A percentile compares a stretch with the other conserved stretches of the same genome.
These are phyloP conservation scores for Paracanthobrama guichenoti DNA, from an alignment of 2,113 vertebrate genomes.

Conservation along the genomic window DNA sequence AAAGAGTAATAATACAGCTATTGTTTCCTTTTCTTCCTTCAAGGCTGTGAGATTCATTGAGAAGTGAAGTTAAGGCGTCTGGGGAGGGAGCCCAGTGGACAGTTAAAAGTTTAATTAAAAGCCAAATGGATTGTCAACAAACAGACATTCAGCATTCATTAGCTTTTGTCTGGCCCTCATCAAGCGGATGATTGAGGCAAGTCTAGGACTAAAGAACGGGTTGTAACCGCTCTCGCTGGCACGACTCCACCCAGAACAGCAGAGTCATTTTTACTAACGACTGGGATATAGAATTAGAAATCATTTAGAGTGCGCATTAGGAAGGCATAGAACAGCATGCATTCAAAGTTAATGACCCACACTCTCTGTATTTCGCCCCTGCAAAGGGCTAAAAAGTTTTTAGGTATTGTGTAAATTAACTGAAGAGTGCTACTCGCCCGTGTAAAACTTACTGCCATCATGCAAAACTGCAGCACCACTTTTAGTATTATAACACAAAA, in stretches of 20 bases:
- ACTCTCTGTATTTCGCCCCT: not conserved
- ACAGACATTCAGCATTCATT: conserved; percentile 37
- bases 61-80: not conserved
- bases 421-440: not conserved
- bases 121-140: conserved; percentile 41
- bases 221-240: not conserved
- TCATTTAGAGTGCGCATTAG: conserved; percentile 12
- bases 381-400: not conserved
- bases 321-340: conserved; percentile 3
- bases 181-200: conserved; percentile 11
- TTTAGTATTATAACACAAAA: not conserved
- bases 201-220: not conserved
- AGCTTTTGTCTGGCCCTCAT: conserved; percentile 24
- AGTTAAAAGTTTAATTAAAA: conserved; percentile 35
- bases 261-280: conserved; percentile 26
- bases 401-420: not conserved
- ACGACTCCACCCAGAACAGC: not conserved
- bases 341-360: conserved; percentile 9
- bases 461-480: not conserved
- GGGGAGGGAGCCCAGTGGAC: not conserved
- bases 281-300: conserved; percentile 27
- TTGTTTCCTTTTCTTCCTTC: conserved; percentile 2
- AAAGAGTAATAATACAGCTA: not conserved
- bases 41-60: not conserved
- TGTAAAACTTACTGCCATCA: not conserved